A percentile compares a stretch with the other conserved stretches of the same genome.
Conservation (phyloP, 1,140 invertebrate species). For the Maconellicoccus hirsutus region DNA sequence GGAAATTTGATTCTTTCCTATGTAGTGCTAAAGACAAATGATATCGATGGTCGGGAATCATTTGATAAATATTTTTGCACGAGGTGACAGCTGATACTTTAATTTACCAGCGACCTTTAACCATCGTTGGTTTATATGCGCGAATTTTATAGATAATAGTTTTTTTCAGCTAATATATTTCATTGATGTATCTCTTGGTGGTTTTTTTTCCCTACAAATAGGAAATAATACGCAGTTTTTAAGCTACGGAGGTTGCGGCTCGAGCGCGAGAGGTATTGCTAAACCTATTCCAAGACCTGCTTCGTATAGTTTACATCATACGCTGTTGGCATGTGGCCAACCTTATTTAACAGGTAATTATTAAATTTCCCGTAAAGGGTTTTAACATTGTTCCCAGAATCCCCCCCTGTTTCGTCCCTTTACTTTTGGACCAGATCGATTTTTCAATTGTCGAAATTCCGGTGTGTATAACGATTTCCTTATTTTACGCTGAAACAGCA, state of each 20-base stretch:
- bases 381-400: no score
- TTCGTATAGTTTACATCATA: constrained; percentile 25
- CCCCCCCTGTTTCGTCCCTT: no score
- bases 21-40: constrained; percentile 15
- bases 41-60: background rate
- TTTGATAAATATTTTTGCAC: background rate
- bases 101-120: background rate
- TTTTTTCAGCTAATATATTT: no score
- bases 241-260: background rate
- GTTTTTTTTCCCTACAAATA: background rate
- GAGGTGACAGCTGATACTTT: background rate
- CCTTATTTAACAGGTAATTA: constrained; percentile 24
- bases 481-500: no score
- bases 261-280: constrained; percentile 12
- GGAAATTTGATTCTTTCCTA: constrained; percentile 10
- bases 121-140: no score
- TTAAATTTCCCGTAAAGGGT: no score
- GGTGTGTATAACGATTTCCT: no score
- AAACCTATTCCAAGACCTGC: constrained; percentile 25
- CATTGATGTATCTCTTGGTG: no score
- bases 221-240: constrained; percentile 14
- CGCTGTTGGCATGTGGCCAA: constrained; percentile 20
- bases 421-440: no score
- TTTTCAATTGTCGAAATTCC: no score
- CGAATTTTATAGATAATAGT: background rate